Base-by-base conservation (phyloP, 2,113 vertebrate species). In the Halichoeres trimaculatus region DNA sequence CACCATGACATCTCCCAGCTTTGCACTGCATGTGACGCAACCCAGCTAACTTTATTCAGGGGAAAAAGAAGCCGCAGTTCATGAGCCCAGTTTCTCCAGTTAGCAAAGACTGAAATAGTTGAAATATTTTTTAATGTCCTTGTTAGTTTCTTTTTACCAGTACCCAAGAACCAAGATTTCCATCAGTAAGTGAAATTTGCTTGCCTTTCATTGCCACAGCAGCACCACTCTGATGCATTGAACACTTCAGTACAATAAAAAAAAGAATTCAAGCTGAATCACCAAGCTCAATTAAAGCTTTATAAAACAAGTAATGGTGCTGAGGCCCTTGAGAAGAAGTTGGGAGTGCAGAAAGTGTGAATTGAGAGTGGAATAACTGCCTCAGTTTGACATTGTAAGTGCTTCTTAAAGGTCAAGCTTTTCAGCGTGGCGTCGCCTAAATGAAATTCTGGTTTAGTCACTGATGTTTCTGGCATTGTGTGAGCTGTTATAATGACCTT, bases 361-460 rank as follows among this genome's bases (percentile, higher is more conserved):
- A 73, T 56, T 73, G 36, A 73, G 69, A 83, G 55, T 63, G 61
- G 79, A 90, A 85, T 74, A 78, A 76, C 56, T 67, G 75, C 43
- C 52, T 76, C n/a, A 38, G 54, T 54, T 58, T 77, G 83, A 86
- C 64, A 60, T 26, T 53, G 35, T 34, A 47, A 71, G 67, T 74
- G 56, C 50, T 50, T 85, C 17, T 80, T 86, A 76, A 91, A 90
- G 89, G 85, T 91, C 89, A 89, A 56, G 67, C 45, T 85, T 90
- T 87, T 77, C 77, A 85, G 76, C 61, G 57, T 43, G 35, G 52
- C 64, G 70, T 68, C 82, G 67, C 74, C 75, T 81, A 82, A 64
- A 74, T 77, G 70, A 87, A 88, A 85, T 70, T 73, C 80, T 80
- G 26, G 72, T 73, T 60, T 66, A 81, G 78, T 86, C 67, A 60